Conservation (phyloP, 2,888 invertebrate genomes). For the Neoscelio sp. region DNA sequence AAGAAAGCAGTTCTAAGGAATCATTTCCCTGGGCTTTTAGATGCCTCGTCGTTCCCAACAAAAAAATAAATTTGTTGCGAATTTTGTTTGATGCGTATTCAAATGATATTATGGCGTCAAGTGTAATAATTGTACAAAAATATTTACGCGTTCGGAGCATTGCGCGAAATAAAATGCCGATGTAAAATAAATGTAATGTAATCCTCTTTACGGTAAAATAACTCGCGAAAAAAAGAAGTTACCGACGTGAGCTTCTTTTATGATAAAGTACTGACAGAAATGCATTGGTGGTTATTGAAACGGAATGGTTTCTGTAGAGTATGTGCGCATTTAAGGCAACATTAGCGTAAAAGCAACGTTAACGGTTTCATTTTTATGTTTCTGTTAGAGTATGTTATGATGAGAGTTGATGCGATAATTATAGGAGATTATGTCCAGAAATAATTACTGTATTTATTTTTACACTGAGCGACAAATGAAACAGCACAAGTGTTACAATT, state of each 20-base stretch:
- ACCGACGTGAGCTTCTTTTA: conserved; percentile 12
- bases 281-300: conserved; percentile 35
- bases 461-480: too few relatives aligned
- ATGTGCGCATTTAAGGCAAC: background rate
- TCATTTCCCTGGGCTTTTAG: too few relatives aligned
- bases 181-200: conserved; percentile 20
- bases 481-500: too few relatives aligned
- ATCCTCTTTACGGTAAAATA: conserved; percentile 33
- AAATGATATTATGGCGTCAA: background rate
- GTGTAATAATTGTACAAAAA: conserved; percentile 3
- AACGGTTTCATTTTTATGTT: background rate
- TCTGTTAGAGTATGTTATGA: background rate
- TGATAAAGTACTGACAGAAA: conserved; percentile 28
- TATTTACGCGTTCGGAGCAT: background rate
- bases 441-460: too few relatives aligned
- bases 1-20: background rate
- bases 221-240: conserved; percentile 17
- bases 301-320: conserved; percentile 20
- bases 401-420: background rate
- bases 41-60: too few relatives aligned
- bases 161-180: conserved; percentile 8
- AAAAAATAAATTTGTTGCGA: background rate
- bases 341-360: background rate
- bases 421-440: too few relatives aligned
- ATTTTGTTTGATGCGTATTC: background rate